Evolutionary conservation across 2,888 invertebrate genomes (phyloP).

Genomic region (Nymphalis c-album): DNA sequence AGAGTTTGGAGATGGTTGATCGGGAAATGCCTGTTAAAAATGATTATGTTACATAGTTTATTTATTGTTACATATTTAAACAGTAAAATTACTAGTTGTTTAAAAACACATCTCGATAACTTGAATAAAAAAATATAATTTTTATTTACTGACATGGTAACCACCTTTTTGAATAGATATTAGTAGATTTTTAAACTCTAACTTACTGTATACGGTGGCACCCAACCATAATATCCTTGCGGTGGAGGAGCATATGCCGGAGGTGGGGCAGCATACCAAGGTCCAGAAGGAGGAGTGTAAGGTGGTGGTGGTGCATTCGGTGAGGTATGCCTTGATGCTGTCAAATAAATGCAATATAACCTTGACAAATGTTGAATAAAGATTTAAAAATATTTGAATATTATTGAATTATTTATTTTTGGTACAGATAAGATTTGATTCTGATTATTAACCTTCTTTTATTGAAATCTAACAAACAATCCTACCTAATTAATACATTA

Average conservation of each 20-base stretch:
- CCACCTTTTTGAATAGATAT: neutral
- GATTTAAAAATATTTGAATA: too few species aligned
- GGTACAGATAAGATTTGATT: neutral
- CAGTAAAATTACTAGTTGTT: too few species aligned
- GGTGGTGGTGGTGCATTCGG: conserved; percentile 88
- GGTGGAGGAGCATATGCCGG: conserved; percentile 94
- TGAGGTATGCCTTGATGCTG: conserved; percentile 83
- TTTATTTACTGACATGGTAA: too few species aligned
- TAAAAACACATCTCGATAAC: too few species aligned
- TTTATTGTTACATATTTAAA: too few species aligned
- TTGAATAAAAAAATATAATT: too few species aligned
- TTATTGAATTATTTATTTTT: too few species aligned
- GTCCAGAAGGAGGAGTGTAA: conserved; percentile 88
- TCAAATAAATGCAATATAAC: conserved; percentile 1
- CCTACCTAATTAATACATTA: too few species aligned
- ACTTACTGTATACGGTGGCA: conserved; percentile 88
- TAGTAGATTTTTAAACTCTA: neutral
- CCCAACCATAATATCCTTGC: conserved; percentile 95
- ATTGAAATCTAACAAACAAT: neutral
- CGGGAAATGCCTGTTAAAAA: conserved; percentile 80
- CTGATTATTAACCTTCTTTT: neutral
- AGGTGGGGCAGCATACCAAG: conserved; percentile 93
- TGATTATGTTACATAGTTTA: neutral
- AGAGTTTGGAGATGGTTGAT: conserved; percentile 87
- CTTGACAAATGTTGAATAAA: too few species aligned